Conservation (phyloP, 1,140 invertebrate species). For the Andricus grossulariae region DNA sequence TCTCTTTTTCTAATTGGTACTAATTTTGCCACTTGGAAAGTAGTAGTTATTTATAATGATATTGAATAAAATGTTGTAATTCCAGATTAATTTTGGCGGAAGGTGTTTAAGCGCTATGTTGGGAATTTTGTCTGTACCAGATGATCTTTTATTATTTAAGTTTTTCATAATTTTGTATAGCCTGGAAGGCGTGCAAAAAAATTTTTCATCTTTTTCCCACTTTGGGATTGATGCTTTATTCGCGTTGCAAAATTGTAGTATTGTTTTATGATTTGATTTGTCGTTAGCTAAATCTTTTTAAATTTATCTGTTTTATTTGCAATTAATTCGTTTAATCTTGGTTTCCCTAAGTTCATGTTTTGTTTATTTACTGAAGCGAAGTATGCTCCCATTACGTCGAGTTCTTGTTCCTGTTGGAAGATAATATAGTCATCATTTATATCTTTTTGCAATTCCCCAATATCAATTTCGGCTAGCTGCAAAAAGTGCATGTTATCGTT, state of each 20-base stretch:
- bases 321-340: conserved; percentile 8
- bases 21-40: conserved; percentile 42
- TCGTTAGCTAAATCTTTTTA: conserved; percentile 7
- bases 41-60: conserved; percentile 35
- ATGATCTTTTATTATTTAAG: conserved; percentile 44
- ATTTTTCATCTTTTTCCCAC: not conserved
- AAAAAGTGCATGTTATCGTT: not conserved
- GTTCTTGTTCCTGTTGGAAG: not conserved
- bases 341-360: conserved; percentile 17
- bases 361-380: conserved; percentile 38
- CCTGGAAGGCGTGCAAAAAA: not conserved
- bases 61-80: conserved; percentile 38
- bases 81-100: not conserved
- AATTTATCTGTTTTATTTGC: conserved; percentile 4
- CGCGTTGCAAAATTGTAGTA: conserved; percentile 1
- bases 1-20: conserved; percentile 40
- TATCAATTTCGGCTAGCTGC: not conserved
- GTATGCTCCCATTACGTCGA: conserved; percentile 32
- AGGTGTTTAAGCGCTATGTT: conserved; percentile 43
- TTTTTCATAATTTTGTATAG: conserved; percentile 35
- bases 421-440: conserved; percentile 30
- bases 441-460: not conserved
- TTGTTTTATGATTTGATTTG: conserved; percentile 10
- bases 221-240: conserved; percentile 47
- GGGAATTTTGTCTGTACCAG: conserved; percentile 30